Conservation (phyloP, 2,888 invertebrate genomes). For the Limnephilus lunatus region DNA sequence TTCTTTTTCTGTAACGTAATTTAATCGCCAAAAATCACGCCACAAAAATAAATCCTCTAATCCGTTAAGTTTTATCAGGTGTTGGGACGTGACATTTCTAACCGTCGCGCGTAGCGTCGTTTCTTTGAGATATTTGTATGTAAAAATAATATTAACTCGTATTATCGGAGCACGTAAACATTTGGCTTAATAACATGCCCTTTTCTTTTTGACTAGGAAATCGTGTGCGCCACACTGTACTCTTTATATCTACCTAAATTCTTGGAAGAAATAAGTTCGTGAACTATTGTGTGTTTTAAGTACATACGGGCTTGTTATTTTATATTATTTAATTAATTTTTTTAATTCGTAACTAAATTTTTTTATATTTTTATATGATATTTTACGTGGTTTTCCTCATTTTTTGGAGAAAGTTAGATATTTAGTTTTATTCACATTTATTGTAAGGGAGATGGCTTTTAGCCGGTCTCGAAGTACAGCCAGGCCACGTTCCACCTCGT, state of each 20-base stretch:
- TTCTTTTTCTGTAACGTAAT: not conserved
- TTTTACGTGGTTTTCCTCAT: too few relatives aligned
- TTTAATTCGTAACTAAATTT: too few relatives aligned
- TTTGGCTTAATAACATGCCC: slow-evolving; percentile 40
- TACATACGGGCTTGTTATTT: not conserved
- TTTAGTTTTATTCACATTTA: too few relatives aligned
- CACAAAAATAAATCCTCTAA: slow-evolving; percentile 16
- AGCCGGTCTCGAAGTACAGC: too few relatives aligned
- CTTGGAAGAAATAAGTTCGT: not conserved
- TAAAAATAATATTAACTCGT: slow-evolving; percentile 29
- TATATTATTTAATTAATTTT: not conserved
- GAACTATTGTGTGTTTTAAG: not conserved
- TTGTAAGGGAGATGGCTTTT: too few relatives aligned
- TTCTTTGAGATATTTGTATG: slow-evolving; percentile 32
- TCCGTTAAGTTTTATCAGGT: slow-evolving; percentile 46
- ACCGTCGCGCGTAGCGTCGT: not conserved
- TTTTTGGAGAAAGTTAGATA: too few relatives aligned
- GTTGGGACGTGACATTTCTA: slow-evolving; percentile 33
- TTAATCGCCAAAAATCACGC: slow-evolving; percentile 33
- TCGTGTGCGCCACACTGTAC: slow-evolving; percentile 8
- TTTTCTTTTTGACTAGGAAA: not conserved
- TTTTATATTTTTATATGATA: too few relatives aligned
- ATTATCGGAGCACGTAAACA: slow-evolving; percentile 53
- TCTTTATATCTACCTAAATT: not conserved
- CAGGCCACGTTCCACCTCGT: too few relatives aligned